Conservation (phyloP, 2,113 vertebrate species). For the Leptodactylus fuscus region DNA sequence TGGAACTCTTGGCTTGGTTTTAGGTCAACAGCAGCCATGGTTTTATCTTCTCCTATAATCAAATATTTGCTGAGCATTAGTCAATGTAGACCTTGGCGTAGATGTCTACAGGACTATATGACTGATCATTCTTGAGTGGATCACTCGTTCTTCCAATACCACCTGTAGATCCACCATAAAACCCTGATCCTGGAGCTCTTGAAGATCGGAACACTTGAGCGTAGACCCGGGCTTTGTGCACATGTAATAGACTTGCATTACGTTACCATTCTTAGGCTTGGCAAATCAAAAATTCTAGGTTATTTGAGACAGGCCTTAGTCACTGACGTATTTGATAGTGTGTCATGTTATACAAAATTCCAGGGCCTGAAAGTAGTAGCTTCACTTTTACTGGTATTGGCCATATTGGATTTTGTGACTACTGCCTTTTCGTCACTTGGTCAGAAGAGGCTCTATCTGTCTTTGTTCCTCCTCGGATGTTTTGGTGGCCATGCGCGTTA, state of each 20-base stretch:
- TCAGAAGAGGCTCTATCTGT: not conserved
- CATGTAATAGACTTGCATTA: no score
- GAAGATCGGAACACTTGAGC: no score
- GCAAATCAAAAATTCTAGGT: no score
- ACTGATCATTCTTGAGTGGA: not conserved
- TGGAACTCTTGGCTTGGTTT: not conserved
- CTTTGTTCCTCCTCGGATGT: no score
- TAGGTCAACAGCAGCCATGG: not conserved
- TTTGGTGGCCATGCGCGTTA: no score
- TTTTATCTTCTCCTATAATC: not conserved
- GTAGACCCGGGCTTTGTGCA: no score
- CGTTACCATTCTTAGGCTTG: no score
- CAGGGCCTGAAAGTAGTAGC: not conserved
- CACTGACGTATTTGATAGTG: no score
- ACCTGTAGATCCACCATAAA: not conserved
- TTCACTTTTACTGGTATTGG: not conserved
- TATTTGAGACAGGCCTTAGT: no score
- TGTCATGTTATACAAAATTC: no score
- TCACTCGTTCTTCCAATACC: not conserved
- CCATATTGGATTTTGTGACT: not conserved
- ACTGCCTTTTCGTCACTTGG: not conserved
- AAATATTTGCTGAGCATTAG: not conserved
- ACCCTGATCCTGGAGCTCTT: no score
- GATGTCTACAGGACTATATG: not conserved
- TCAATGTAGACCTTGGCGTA: not conserved